Evolutionary conservation across 2,113 vertebrate genomes (phyloP).

Genomic region (Boulengeromyrus knoepffleri): DNA sequence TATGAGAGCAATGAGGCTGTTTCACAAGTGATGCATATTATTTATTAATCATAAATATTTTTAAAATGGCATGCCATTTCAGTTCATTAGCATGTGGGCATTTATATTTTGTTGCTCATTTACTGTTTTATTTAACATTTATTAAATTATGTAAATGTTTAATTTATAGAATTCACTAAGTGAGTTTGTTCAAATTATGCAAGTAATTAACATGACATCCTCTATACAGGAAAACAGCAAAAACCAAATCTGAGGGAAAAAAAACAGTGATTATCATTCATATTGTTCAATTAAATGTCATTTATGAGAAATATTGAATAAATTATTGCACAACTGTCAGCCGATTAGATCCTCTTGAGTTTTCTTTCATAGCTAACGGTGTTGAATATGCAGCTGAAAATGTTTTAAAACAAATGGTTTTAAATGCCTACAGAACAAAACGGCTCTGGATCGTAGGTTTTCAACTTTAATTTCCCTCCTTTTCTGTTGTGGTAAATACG

Average conservation of each 20-base stretch:
- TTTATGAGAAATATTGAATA: not conserved
- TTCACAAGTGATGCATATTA: not conserved
- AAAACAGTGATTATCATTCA: not conserved
- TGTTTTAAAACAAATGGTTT: not conserved
- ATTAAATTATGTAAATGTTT: slow-evolving; percentile 5
- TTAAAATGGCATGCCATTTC: not conserved
- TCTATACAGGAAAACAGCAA: not conserved
- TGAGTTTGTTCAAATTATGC: not conserved
- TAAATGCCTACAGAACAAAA: not conserved
- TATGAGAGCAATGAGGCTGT: not conserved
- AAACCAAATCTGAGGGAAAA: not conserved
- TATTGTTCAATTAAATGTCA: slow-evolving; percentile 2
- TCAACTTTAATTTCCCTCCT: not conserved
- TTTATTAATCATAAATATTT: not conserved
- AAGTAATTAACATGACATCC: not conserved
- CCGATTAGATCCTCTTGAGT: not conserved
- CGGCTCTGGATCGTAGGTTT: not conserved
- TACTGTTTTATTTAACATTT: not conserved
- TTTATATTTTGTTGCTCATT: not conserved
- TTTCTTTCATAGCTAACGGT: not conserved
- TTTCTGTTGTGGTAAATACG: not conserved
- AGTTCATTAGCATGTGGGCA: not conserved
- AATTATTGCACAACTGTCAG: not conserved
- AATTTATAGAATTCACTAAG: slow-evolving; percentile 8
- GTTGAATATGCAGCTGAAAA: not conserved